Evolutionary conservation across 2,888 invertebrate species (phyloP).

Genomic region (Pristionchus entomophagus): DNA sequence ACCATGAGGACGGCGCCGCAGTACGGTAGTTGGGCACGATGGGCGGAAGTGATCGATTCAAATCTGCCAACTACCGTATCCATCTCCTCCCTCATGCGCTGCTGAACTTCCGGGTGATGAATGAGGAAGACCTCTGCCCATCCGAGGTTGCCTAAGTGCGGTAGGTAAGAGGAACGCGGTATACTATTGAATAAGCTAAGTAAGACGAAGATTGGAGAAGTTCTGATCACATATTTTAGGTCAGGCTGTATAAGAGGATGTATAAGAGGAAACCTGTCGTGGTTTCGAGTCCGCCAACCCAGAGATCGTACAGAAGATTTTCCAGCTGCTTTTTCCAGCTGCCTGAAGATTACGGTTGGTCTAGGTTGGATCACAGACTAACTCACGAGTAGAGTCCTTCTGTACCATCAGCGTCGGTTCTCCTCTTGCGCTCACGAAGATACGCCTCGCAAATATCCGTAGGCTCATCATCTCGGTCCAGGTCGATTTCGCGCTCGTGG

Average conservation of each 20-base stretch:
- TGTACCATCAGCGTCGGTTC: background rate
- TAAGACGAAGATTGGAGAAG: no score
- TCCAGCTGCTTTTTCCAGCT: slow-evolving; percentile 23
- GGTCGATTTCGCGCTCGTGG: slow-evolving; percentile 1
- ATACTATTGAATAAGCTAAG: no score
- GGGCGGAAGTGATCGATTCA: background rate
- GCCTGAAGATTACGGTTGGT: no score
- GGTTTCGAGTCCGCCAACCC: slow-evolving; percentile 26
- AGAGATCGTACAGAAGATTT: slow-evolving; percentile 34
- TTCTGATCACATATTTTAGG: no score
- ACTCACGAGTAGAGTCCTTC: background rate
- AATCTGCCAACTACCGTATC: background rate
- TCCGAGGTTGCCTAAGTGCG: background rate
- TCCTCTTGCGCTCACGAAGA: background rate
- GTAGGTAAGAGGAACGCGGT: no score
- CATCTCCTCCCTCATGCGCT: slow-evolving; percentile 25
- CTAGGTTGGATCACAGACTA: no score
- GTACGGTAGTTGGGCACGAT: slow-evolving; percentile 17
- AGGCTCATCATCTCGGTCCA: background rate
- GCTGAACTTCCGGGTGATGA: slow-evolving; percentile 25
- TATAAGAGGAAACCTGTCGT: no score
- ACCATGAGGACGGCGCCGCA: slow-evolving; percentile 36
- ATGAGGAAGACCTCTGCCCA: slow-evolving; percentile 26
- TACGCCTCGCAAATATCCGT: background rate
- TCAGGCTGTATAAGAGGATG: no score